Evolutionary conservation across 1,140 invertebrate species (phyloP).

Genomic region (Spodoptera frugiperda): DNA sequence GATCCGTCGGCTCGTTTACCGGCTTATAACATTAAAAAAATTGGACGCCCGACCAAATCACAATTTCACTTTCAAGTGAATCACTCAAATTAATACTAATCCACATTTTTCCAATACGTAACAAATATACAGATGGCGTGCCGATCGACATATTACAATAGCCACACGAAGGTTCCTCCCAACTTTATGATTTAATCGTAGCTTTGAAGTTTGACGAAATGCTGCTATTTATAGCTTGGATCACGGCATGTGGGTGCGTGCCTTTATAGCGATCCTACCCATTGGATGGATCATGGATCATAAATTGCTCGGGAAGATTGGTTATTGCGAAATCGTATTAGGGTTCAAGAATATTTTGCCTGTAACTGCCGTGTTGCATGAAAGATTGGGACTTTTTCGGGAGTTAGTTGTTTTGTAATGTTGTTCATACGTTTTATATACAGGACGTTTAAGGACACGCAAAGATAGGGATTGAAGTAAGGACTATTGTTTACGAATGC

Average conservation of each 20-base stretch:
- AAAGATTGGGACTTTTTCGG: too few species aligned
- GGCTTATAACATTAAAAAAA: too few species aligned
- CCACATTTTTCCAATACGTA: conserved; percentile 10
- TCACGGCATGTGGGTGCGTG: conserved; percentile 64
- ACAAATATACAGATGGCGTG: conserved; percentile 62
- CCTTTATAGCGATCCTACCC: not conserved
- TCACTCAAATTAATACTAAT: conserved; percentile 5
- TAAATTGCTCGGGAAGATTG: not conserved
- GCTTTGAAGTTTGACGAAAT: conserved; percentile 79
- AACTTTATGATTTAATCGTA: conserved; percentile 75
- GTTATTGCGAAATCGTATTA: too few species aligned
- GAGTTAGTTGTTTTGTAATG: too few species aligned
- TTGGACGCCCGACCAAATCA: too few species aligned
- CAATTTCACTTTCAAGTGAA: not conserved
- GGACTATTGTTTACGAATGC: too few species aligned
- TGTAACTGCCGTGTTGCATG: too few species aligned
- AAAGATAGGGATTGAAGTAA: too few species aligned
- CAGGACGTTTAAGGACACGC: too few species aligned
- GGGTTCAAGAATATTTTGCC: too few species aligned
- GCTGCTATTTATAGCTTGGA: conserved; percentile 71
- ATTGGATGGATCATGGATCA: not conserved
- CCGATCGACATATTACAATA: conserved; percentile 56
- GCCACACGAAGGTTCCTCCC: not conserved
- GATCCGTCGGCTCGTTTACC: too few species aligned
- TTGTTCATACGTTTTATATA: too few species aligned